Evolutionary conservation across 2,797 vertebrate genomes (phyloP).

Genomic region (Urosaurus nigricauda): DNA sequence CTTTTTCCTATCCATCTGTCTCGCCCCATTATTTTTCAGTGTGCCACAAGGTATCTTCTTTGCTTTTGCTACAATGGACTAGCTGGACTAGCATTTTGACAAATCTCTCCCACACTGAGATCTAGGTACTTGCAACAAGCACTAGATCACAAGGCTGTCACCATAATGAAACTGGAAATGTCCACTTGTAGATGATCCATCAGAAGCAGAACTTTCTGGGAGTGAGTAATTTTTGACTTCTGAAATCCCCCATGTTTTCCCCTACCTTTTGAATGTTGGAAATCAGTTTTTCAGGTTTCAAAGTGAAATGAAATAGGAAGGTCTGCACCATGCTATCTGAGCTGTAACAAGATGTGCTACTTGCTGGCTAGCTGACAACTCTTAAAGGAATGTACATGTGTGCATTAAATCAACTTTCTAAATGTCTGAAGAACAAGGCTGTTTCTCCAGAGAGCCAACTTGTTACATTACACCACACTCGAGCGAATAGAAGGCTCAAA

Average conservation of each 20-base stretch:
- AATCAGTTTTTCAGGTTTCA: background rate
- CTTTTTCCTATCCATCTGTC: too few relatives aligned
- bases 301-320: constrained; percentile 34
- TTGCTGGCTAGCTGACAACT: constrained; percentile 47
- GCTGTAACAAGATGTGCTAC: background rate
- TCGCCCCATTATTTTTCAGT: background rate
- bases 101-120: background rate
- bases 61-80: background rate
- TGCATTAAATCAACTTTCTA: constrained; percentile 52
- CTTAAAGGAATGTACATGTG: background rate
- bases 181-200: background rate
- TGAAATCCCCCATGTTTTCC: background rate
- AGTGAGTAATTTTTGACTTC: background rate
- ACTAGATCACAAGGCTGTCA: background rate
- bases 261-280: background rate
- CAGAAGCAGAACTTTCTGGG: background rate
- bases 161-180: background rate
- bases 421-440: constrained; percentile 63
- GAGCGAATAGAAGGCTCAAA: constrained; percentile 39
- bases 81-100: background rate
- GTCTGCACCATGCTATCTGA: background rate
- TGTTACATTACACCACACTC: constrained; percentile 41
- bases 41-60: background rate
- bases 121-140: background rate
- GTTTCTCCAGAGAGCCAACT: constrained; percentile 64